Evolutionary conservation across 2,888 invertebrate genomes (phyloP), one percentile per base, ranked within the genome.

Genomic region (Acleris laterana): DNA sequence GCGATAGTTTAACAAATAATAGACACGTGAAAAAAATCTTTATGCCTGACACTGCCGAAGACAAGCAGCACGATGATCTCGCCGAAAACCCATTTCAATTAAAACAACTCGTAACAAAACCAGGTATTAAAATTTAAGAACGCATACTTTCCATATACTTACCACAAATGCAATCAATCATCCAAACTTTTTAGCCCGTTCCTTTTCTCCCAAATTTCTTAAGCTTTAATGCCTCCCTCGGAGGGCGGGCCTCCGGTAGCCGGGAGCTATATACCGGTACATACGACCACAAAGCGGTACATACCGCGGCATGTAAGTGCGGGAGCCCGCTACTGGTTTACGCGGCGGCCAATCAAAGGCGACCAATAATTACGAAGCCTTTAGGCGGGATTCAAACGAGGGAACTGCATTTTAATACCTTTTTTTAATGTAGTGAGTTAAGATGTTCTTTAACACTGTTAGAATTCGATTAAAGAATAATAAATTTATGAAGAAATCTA

Each of bases 301-400:
- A 38, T 38, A 38, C 61, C 70, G 77, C 66, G 74, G 75, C 72
- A 77, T 78, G 69, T 82, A 78, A 77, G 75, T 77, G 75, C 77
- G 81, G 76, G 74, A 73, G 76, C 68, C 75, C 71, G 92, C 93
- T 93, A 93, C 93, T 89, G 93, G 93, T 83, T 92, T 93, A 93
- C 93, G 89, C 91, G 77, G 76, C 78, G 77, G 74, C 93, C 93
- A 93, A 93, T 93, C 87, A 83, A 82, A 81, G 77, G 69, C 32
- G 44, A n/a, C 9, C 52, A 22, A 38, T 53, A 50, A 32, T 13
- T 60, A 62, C 32, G 22, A 44, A 28, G 9, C 13, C 62, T 70
- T 77, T 76, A 79, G 77, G 80, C 82, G 78, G 70, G 71, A 75
- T 58, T 42, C 60, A 38, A 38, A 38, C 13, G 13, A 11, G 38